Conservation (phyloP, 2,797 vertebrate species). For the Neopelma chrysocephalum region DNA sequence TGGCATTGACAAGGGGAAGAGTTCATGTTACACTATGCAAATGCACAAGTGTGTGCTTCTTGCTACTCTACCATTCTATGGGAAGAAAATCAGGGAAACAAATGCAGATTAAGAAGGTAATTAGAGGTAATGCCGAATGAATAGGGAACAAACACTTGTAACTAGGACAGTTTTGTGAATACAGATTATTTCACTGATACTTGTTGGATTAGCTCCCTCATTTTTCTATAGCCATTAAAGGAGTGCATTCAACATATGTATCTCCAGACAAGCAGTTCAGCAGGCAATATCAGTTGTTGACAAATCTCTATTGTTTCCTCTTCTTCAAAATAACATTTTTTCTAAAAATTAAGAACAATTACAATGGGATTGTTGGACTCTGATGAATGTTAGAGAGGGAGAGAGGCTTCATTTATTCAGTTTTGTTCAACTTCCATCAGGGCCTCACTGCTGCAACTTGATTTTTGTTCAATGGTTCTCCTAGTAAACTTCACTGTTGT, state of each 20-base stretch:
- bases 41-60: neutral
- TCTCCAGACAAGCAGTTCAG: neutral
- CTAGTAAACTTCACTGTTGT: neutral
- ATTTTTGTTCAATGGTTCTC: neutral
- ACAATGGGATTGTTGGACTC: neutral
- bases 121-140: neutral
- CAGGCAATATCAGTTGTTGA: neutral
- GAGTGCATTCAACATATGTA: neutral
- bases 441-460: neutral
- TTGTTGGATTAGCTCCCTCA: neutral
- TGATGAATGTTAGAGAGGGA: neutral
- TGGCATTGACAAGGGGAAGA: neutral
- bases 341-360: neutral
- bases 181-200: neutral
- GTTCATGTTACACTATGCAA: neutral
- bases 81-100: neutral
- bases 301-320: neutral
- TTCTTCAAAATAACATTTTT: neutral
- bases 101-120: neutral
- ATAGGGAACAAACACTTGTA: neutral
- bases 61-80: neutral
- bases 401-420: neutral
- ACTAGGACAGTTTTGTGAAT: neutral
- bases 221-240: neutral
- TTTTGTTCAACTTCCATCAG: neutral